These are phyloP conservation scores for Cottoperca gobio DNA, from an alignment of 2,797 vertebrate genomes.

Conservation along the genomic window DNA sequence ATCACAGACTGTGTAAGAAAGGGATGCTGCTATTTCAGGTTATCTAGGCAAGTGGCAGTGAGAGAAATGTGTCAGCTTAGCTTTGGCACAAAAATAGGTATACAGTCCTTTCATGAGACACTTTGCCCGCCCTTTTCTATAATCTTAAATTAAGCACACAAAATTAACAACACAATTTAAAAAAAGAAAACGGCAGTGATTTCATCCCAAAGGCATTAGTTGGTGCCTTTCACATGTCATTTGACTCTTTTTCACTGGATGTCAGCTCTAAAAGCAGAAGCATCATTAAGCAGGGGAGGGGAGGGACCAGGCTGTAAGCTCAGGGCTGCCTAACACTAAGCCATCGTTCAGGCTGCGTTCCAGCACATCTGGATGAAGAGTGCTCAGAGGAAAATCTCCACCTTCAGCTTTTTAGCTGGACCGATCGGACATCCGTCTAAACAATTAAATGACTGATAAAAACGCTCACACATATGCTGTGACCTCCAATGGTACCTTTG, in stretches of 20 bases:
- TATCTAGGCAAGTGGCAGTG: slow-evolving; percentile 1
- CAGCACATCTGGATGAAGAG: slow-evolving; percentile 72
- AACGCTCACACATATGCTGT: background rate
- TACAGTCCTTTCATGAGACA: background rate
- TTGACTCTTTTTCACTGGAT: slow-evolving; percentile 35
- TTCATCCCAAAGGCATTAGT: slow-evolving; percentile 31
- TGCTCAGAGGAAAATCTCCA: slow-evolving; percentile 63
- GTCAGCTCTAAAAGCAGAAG: slow-evolving; percentile 56
- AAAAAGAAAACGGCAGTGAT: slow-evolving; percentile 11
- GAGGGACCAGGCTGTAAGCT: slow-evolving; percentile 44
- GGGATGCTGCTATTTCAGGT: slow-evolving; percentile 12
- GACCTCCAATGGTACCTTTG: background rate
- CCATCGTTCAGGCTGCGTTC: slow-evolving; percentile 63
- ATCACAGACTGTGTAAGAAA: slow-evolving; percentile 4
- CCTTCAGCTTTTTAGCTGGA: slow-evolving; percentile 53
- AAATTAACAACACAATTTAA: slow-evolving; percentile 18
- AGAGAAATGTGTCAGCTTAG: background rate
- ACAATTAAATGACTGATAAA: slow-evolving; percentile 31
- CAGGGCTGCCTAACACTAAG: slow-evolving; percentile 64
- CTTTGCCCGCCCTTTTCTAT: background rate
- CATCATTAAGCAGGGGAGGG: slow-evolving; percentile 47
- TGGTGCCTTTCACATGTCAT: slow-evolving; percentile 47
- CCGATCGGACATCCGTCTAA: slow-evolving; percentile 11
- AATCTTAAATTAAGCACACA: background rate
- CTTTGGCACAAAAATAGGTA: slow-evolving; percentile 28